A percentile compares a stretch with the other conserved stretches of the same genome.
Evolutionary conservation across 2,888 invertebrate species (phyloP).

Genomic region (Euplagia quadripunctaria): DNA sequence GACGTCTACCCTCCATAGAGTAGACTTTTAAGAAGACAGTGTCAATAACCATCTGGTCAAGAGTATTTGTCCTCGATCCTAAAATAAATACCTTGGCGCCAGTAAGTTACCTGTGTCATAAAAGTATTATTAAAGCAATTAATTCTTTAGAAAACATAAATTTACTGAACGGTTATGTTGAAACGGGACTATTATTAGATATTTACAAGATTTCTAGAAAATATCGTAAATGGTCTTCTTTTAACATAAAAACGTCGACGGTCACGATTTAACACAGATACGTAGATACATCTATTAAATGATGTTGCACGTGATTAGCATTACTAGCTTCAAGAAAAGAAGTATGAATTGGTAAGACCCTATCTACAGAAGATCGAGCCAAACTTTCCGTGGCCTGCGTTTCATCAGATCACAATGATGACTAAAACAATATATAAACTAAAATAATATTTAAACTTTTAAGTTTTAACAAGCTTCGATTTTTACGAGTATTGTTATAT

Average conservation of each 20-base stretch:
- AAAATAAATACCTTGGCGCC: background rate
- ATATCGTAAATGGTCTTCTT: slow-evolving; percentile 1
- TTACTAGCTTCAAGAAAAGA: background rate
- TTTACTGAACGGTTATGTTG: slow-evolving; percentile 19
- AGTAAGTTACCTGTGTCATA: slow-evolving; percentile 7
- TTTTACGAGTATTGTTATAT: background rate
- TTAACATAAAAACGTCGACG: background rate
- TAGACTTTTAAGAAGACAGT: background rate
- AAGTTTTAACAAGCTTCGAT: background rate
- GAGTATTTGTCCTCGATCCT: background rate
- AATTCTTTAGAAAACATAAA: slow-evolving; percentile 19
- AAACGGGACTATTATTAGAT: slow-evolving; percentile 22
- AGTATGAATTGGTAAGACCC: background rate
- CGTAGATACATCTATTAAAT: background rate
- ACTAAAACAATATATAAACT: background rate
- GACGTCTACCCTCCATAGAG: too few relatives aligned
- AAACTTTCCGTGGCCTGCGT: background rate
- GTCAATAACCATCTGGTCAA: background rate
- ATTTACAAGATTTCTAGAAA: slow-evolving; percentile 23
- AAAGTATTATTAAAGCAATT: slow-evolving; percentile 21
- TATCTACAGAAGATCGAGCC: background rate
- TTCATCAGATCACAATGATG: background rate
- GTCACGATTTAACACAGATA: slow-evolving; percentile 8
- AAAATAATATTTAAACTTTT: background rate
- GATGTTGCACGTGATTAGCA: slow-evolving; percentile 6